Evolutionary conservation across 37 sponge, comb jelly and placozoan species (phyloP).

Genomic region (Ianthella basta): DNA sequence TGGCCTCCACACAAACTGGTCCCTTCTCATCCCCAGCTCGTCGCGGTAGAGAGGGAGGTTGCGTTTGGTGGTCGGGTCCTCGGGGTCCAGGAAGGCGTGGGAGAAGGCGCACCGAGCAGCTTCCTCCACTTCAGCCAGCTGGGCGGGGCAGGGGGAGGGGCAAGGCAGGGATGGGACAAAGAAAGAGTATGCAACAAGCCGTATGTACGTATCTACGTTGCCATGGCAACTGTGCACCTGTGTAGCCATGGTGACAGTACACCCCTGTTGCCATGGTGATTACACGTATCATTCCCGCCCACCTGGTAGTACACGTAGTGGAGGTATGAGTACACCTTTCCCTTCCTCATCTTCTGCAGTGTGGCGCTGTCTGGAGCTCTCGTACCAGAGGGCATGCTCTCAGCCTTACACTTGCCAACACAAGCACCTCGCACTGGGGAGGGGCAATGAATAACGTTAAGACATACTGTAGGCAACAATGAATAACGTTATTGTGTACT

Average conservation of each 20-base stretch:
- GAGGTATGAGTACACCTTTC: slow-evolving; percentile 59
- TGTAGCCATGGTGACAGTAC: background rate
- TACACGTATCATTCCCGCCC: background rate
- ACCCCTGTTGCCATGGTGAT: background rate
- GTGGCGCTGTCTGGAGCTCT: slow-evolving; percentile 36
- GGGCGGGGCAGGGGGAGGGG: background rate
- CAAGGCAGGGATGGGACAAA: background rate
- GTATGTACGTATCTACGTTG: no score
- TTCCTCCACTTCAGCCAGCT: slow-evolving; percentile 41
- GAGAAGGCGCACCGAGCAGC: slow-evolving; percentile 58
- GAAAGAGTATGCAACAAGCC: background rate
- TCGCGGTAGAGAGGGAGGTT: slow-evolving; percentile 46
- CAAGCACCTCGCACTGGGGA: slow-evolving; percentile 50
- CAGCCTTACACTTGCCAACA: slow-evolving; percentile 55
- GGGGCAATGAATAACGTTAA: background rate
- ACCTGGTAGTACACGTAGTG: slow-evolving; percentile 80
- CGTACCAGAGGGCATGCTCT: slow-evolving; percentile 25
- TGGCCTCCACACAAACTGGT: slow-evolving; percentile 50
- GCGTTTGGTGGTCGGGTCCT: slow-evolving; percentile 3
- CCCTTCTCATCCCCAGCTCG: slow-evolving; percentile 16
- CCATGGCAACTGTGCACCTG: no score
- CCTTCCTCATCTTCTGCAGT: slow-evolving; percentile 16
- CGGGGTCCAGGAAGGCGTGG: slow-evolving; percentile 43
- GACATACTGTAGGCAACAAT: no score
- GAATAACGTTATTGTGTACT: no score